Evolutionary conservation across 2,797 vertebrate species (phyloP).

Genomic region (Zenarchopterus dispar): DNA sequence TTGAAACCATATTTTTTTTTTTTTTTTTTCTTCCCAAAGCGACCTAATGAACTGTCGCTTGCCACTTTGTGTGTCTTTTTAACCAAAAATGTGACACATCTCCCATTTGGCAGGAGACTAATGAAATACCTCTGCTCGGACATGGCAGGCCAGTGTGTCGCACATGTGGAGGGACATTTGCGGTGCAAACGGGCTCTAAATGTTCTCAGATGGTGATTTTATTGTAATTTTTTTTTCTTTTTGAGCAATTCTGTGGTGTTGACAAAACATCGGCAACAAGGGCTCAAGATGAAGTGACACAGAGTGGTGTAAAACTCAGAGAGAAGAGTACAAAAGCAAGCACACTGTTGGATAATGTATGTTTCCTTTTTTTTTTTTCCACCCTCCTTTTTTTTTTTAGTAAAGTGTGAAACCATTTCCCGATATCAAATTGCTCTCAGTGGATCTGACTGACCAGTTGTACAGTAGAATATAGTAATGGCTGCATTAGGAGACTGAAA

Average conservation of each 20-base stretch:
- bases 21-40: constrained; percentile 2
- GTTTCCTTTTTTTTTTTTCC: neutral
- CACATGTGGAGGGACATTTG: constrained; percentile 33
- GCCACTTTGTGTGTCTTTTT: constrained; percentile 34
- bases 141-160: constrained; percentile 59
- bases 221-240: neutral
- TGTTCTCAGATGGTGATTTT: constrained; percentile 33
- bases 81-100: constrained; percentile 64
- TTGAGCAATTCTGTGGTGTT: constrained; percentile 38
- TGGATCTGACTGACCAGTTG: constrained; percentile 71
- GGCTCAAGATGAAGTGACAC: constrained; percentile 64
- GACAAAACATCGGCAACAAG: constrained; percentile 59
- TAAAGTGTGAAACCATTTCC: constrained; percentile 53
- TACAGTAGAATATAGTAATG: constrained; percentile 70
- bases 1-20: constrained; percentile 49
- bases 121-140: constrained; percentile 75
- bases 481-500: constrained; percentile 52
- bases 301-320: constrained; percentile 46
- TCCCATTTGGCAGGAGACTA: constrained; percentile 53
- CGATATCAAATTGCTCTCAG: constrained; percentile 62
- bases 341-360: constrained; percentile 74
- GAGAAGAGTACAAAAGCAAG: constrained; percentile 60
- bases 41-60: constrained; percentile 28
- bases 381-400: constrained; percentile 27
- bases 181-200: constrained; percentile 37